These are phyloP conservation scores for Dascyllus trimaculatus DNA, from an alignment of 2,113 vertebrate genomes.

Conservation along the genomic window DNA sequence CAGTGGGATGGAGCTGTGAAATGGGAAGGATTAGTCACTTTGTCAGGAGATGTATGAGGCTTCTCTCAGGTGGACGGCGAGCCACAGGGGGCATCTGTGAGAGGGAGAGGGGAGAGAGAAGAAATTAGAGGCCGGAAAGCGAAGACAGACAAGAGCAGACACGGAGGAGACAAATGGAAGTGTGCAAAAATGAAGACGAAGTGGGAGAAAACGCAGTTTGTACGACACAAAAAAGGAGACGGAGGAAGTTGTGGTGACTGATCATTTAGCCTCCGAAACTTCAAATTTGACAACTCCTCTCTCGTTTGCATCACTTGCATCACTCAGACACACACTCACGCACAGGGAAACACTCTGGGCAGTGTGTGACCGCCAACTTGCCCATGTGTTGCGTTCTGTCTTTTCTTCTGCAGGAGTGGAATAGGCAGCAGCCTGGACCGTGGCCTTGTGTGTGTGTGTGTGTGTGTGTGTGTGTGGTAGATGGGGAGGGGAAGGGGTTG, in stretches of 20 bases:
- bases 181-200: conserved; percentile 62
- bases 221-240: neutral
- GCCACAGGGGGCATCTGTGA: conserved; percentile 65
- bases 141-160: conserved; percentile 46
- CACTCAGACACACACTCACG: conserved; percentile 24
- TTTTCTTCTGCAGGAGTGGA: conserved; percentile 67
- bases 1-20: conserved; percentile 78
- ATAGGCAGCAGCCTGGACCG: conserved; percentile 61
- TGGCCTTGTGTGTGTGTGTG: conserved; percentile 33
- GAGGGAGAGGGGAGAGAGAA: conserved; percentile 37
- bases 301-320: conserved; percentile 46
- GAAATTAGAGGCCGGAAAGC: conserved; percentile 47
- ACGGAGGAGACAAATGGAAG: conserved; percentile 17
- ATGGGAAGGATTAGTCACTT: conserved; percentile 84
- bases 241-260: conserved; percentile 10
- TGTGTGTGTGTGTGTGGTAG: neutral
- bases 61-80: conserved; percentile 76
- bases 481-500: conserved; percentile 1
- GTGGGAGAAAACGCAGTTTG: conserved; percentile 18
- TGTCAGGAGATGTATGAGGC: conserved; percentile 80
- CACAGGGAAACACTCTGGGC: conserved; percentile 41
- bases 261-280: conserved; percentile 37
- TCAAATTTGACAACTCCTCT: conserved; percentile 6
- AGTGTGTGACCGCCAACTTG: conserved; percentile 56
- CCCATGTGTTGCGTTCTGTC: conserved; percentile 60